These are phyloP conservation scores for Blennius ocellaris DNA, from an alignment of 2,113 vertebrate genomes.

Conservation along the genomic window DNA sequence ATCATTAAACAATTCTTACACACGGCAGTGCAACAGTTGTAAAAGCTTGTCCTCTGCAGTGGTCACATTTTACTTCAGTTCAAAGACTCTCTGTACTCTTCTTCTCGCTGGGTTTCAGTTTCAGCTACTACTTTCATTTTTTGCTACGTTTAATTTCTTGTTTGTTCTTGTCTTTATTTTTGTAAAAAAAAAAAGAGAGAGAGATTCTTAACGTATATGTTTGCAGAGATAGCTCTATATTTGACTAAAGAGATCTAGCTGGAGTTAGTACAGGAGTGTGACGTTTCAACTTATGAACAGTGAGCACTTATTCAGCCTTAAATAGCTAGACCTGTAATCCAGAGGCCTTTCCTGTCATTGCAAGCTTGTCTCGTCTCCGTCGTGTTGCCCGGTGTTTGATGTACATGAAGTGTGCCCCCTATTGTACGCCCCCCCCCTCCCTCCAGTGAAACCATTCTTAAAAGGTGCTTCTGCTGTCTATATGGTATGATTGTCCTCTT, in stretches of 20 bases:
- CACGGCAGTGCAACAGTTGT: background rate
- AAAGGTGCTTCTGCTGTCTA: slow-evolving; percentile 80
- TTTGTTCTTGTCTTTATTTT: slow-evolving; percentile 16
- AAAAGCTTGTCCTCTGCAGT: background rate
- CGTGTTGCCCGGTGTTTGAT: slow-evolving; percentile 46
- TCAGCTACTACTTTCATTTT: slow-evolving; percentile 20
- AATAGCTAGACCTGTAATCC: slow-evolving; percentile 66
- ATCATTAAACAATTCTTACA: slow-evolving; percentile 7
- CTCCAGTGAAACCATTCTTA: slow-evolving; percentile 44
- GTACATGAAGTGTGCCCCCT: slow-evolving; percentile 43
- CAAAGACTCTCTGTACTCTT: slow-evolving; percentile 18
- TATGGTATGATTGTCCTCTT: slow-evolving; percentile 68
- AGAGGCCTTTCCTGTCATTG: slow-evolving; percentile 75
- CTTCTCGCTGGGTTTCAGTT: slow-evolving; percentile 22
- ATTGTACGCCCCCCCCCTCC: slow-evolving; percentile 19
- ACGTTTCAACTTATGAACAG: slow-evolving; percentile 21
- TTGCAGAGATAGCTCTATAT: slow-evolving; percentile 16
- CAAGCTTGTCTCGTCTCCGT: slow-evolving; percentile 64
- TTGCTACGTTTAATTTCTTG: slow-evolving; percentile 14
- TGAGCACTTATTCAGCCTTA: slow-evolving; percentile 78
- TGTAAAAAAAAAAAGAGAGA: background rate
- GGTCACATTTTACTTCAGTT: slow-evolving; percentile 15
- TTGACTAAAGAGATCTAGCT: slow-evolving; percentile 15
- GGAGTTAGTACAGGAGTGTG: slow-evolving; percentile 25
- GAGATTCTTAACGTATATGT: slow-evolving; percentile 18